These are phyloP conservation scores for Rugalucina vietnamica DNA, from an alignment of 2,888 invertebrate genomes.

Conservation along the genomic window DNA sequence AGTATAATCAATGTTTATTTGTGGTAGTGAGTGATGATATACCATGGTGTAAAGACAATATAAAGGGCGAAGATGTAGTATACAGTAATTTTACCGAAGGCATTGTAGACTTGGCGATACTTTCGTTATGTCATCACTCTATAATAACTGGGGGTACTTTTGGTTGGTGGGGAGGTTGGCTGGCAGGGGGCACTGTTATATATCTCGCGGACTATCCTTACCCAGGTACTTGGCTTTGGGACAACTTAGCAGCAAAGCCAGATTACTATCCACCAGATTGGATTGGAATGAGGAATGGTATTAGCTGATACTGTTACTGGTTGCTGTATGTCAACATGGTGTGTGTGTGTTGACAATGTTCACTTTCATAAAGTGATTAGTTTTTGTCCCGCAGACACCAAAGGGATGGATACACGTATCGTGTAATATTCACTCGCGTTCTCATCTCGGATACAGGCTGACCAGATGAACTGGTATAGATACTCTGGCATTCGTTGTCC, in stretches of 20 bases:
- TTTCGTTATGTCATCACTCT: background rate
- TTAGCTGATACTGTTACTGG: too few species aligned
- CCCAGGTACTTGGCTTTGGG: background rate
- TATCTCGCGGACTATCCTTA: background rate
- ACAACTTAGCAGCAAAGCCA: background rate
- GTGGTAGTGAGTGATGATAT: background rate
- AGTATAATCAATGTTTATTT: background rate
- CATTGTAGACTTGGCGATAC: background rate
- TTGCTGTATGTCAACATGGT: too few species aligned
- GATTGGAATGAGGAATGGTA: background rate
- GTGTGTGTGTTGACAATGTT: too few species aligned
- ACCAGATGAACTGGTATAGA: too few species aligned
- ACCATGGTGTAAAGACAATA: background rate
- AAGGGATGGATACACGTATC: too few species aligned
- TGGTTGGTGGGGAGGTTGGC: background rate
- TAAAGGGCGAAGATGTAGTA: background rate
- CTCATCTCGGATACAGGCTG: too few species aligned
- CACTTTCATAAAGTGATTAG: too few species aligned
- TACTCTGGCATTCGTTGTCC: too few species aligned
- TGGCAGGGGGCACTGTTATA: background rate
- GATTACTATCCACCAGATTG: background rate
- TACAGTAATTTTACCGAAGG: background rate
- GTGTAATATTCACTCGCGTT: too few species aligned
- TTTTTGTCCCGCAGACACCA: too few species aligned
- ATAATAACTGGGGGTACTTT: background rate